Evolutionary conservation across 2,797 vertebrate genomes (phyloP), one percentile per base, ranked within the genome.

Genomic region (Cephalopachus bancanus): DNA sequence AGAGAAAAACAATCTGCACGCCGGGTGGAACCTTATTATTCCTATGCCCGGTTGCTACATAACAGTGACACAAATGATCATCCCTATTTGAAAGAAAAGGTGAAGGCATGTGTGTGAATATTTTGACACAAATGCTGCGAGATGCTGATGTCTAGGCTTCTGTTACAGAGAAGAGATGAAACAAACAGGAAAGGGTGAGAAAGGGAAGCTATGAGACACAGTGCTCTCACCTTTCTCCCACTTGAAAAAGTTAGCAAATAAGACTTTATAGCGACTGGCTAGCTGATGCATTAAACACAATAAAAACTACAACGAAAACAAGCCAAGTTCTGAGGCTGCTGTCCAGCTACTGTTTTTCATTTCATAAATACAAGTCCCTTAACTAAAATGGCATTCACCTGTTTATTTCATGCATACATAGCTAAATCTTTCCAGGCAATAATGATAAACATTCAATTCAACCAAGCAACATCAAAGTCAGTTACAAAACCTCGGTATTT

Each of bases 181-280:
- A 53, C 37, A 64, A 81, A 57, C 22, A 72, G 65, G 64, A 67
- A 65, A 80, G 22, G 51, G 7, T 15, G 33, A 74, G 79, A 33
- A 33, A 2, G 37, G 67, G 19, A 30, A 80, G 8, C 10, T 33
- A 9, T 0, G 3, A 14, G n/a, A 37, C 28, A 76, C 62, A 71
- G 51, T 60, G n/a, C 60, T 67, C 37, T 67, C 20, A 37, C 37
- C 59, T 59, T 91, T 72, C 64, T 86, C 65, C 72, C 19, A 78
- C 19, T 89, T 84, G 16, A 33, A 83, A 62, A 93, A 93, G 55
- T 89, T 49, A 91, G 84, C 84, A 89, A 89, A 80, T 22, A 79
- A 81, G 81, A 94, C 22, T 60, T 26, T 64, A 91, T 0, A 83
- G 62, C 67, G 62, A 80, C 4, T 62, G 30, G 65, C 33, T 65